Percentiles rank a stretch among this genome's conserved stretches.
Conservation (phyloP, 2,113 vertebrate species). For the Rattus norvegicus region GRCr8 NC_086023.1:72828501-72829000, state of each 20-base stretch:
- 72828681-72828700: neutral
- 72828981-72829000: neutral
- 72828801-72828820: neutral
- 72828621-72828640: neutral
- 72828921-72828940: neutral
- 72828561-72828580: neutral
- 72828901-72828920: neutral
- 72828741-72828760: neutral
- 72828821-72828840: neutral
- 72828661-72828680: neutral
- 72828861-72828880: neutral
- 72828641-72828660: neutral
- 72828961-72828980: neutral
- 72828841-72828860: neutral
- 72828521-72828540: neutral
- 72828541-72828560: neutral
- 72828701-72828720: neutral
- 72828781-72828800: too few species aligned
- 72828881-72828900: neutral
- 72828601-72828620: neutral
- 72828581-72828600: neutral
- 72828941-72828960: neutral
- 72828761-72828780: neutral
- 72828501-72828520: neutral
- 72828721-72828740: neutral